Evolutionary conservation across 2,888 invertebrate species (phyloP).

Genomic region (Drosophila koepferae): DNA sequence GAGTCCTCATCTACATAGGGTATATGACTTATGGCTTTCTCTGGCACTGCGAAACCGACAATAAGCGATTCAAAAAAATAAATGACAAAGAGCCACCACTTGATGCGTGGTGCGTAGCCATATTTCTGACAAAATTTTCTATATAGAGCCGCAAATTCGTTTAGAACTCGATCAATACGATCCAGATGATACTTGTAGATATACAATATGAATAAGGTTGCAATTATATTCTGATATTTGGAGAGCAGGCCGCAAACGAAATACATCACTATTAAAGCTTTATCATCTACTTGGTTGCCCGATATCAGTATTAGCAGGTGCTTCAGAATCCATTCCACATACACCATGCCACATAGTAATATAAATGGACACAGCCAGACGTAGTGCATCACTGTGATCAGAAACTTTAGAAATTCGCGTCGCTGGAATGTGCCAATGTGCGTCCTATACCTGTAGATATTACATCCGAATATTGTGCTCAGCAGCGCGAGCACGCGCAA

Average conservation of each 20-base stretch:
- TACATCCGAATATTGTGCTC: slow-evolving; percentile 45
- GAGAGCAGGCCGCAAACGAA: neutral
- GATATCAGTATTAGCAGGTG: neutral
- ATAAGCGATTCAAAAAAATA: neutral
- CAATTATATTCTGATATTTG: slow-evolving; percentile 19
- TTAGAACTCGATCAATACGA: slow-evolving; percentile 23
- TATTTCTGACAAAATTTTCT: neutral
- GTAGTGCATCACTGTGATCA: slow-evolving; percentile 36
- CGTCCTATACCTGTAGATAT: slow-evolving; percentile 43
- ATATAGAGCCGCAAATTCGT: slow-evolving; percentile 37
- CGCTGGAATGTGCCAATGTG: slow-evolving; percentile 23
- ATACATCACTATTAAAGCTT: slow-evolving; percentile 25
- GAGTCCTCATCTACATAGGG: neutral
- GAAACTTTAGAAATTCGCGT: slow-evolving; percentile 1
- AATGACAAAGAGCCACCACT: slow-evolving; percentile 36
- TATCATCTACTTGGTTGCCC: neutral
- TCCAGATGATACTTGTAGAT: slow-evolving; percentile 19
- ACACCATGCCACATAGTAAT: neutral
- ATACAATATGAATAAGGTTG: slow-evolving; percentile 8
- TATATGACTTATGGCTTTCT: neutral
- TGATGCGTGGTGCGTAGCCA: slow-evolving; percentile 33
- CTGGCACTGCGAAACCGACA: too few species aligned
- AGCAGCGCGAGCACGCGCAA: slow-evolving; percentile 45
- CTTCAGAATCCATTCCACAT: neutral
- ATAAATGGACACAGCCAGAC: slow-evolving; percentile 58